These are phyloP conservation scores for Psettodes erumei DNA, from an alignment of 2,113 vertebrate species.

Conservation along the genomic window DNA sequence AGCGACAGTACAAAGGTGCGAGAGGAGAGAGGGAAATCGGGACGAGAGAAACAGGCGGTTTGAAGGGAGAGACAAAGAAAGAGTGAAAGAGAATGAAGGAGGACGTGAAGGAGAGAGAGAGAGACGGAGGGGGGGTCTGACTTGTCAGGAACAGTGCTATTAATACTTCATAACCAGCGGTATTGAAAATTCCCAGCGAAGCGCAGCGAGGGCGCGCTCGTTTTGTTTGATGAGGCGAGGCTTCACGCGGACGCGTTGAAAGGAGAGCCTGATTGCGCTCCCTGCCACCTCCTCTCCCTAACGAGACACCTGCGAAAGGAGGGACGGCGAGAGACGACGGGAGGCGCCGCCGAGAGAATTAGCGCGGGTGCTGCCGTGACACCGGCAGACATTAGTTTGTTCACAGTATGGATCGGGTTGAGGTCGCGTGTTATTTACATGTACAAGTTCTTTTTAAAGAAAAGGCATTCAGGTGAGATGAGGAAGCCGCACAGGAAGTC, in stretches of 20 bases:
- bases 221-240: constrained; percentile 71
- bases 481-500: background rate
- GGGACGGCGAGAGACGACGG: constrained; percentile 50
- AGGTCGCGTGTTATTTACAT: constrained; percentile 40
- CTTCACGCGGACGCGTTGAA: constrained; percentile 55
- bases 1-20: constrained; percentile 52
- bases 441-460: too few relatives aligned
- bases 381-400: constrained; percentile 43
- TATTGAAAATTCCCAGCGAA: constrained; percentile 75
- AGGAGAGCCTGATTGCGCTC: constrained; percentile 62
- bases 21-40: constrained; percentile 47
- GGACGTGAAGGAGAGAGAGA: constrained; percentile 41
- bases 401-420: constrained; percentile 35
- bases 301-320: constrained; percentile 62
- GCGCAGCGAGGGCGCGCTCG: constrained; percentile 47
- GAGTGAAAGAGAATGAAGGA: constrained; percentile 50
- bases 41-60: constrained; percentile 53
- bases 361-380: constrained; percentile 33
- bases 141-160: constrained; percentile 70
- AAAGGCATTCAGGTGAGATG: background rate
- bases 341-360: constrained; percentile 46
- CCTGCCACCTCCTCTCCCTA: constrained; percentile 58
- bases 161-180: constrained; percentile 79
- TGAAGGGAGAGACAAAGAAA: constrained; percentile 59
- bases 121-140: constrained; percentile 50